Conservation (phyloP, 2,888 invertebrate species). For the Electrophaes corylata region DNA sequence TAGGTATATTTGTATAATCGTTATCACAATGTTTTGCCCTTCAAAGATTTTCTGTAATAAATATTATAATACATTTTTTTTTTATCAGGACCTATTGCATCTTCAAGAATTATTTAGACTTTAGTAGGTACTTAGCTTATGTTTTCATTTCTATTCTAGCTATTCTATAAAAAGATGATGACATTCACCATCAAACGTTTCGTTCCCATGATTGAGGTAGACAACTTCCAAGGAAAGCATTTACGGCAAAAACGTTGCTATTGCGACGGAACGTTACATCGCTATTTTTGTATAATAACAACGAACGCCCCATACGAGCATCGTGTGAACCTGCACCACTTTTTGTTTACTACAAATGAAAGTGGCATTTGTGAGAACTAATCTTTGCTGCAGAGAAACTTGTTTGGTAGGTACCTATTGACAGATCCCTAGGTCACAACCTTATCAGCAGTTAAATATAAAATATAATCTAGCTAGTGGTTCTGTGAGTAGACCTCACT, state of each 20-base stretch:
- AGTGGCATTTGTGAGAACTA: slow-evolving; percentile 79
- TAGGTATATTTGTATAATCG: background rate
- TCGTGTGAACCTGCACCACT: slow-evolving; percentile 76
- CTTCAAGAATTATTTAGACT: background rate
- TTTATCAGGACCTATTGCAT: background rate
- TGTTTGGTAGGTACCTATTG: slow-evolving; percentile 70
- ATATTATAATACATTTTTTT: too few species aligned
- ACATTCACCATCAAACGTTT: slow-evolving; percentile 34
- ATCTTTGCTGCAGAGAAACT: slow-evolving; percentile 66
- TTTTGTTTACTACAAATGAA: slow-evolving; percentile 80
- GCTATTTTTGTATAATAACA: slow-evolving; percentile 53
- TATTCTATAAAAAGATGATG: slow-evolving; percentile 1
- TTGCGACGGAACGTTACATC: slow-evolving; percentile 30
- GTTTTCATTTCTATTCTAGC: background rate
- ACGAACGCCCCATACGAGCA: slow-evolving; percentile 52
- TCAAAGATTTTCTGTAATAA: too few species aligned
- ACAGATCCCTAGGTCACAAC: slow-evolving; percentile 41
- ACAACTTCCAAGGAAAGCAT: slow-evolving; percentile 63
- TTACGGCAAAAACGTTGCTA: slow-evolving; percentile 57
- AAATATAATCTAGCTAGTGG: too few species aligned
- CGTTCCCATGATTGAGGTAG: slow-evolving; percentile 45
- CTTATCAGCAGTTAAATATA: slow-evolving; percentile 14
- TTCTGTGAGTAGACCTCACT: too few species aligned
- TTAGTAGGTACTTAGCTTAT: background rate
- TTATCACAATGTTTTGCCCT: background rate